Evolutionary conservation across 2,113 vertebrate species (phyloP).

Genomic region (Ammodytes dubius): DNA sequence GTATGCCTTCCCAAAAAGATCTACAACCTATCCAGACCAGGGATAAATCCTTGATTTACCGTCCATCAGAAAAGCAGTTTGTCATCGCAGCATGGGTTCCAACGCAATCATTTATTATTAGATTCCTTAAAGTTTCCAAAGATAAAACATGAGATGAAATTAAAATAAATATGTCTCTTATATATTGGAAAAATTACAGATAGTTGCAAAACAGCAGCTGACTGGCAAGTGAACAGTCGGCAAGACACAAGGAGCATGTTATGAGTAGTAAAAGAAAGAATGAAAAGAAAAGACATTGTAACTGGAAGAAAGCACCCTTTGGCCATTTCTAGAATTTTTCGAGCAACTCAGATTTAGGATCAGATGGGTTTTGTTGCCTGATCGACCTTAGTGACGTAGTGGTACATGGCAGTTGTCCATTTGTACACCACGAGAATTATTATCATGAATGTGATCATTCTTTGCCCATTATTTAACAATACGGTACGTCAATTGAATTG

Average conservation of each 20-base stretch:
- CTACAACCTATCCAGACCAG: constrained; percentile 11
- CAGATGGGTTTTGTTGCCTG: too few species aligned
- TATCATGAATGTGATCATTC: too few species aligned
- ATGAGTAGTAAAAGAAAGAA: background rate
- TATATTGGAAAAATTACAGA: constrained; percentile 22
- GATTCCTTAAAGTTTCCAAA: background rate
- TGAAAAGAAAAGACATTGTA: too few species aligned
- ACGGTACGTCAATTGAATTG: too few species aligned
- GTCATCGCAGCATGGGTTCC: background rate
- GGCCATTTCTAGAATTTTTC: too few species aligned
- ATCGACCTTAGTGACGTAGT: too few species aligned
- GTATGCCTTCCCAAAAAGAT: constrained; percentile 10
- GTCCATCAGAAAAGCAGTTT: constrained; percentile 19
- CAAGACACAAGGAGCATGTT: constrained; percentile 23
- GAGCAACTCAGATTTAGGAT: too few species aligned
- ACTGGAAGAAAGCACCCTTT: too few species aligned
- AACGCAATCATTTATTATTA: constrained; percentile 5
- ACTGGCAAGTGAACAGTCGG: constrained; percentile 36
- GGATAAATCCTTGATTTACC: constrained; percentile 43
- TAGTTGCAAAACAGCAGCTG: constrained; percentile 13
- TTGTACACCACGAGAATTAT: too few species aligned
- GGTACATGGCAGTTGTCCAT: too few species aligned
- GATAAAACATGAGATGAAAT: constrained; percentile 4
- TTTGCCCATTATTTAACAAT: too few species aligned
- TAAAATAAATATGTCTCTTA: constrained; percentile 13